Evolutionary conservation across 2,888 invertebrate species (phyloP), one percentile per base, ranked within the genome.

Genomic region (Leptura quadrifasciata): DNA sequence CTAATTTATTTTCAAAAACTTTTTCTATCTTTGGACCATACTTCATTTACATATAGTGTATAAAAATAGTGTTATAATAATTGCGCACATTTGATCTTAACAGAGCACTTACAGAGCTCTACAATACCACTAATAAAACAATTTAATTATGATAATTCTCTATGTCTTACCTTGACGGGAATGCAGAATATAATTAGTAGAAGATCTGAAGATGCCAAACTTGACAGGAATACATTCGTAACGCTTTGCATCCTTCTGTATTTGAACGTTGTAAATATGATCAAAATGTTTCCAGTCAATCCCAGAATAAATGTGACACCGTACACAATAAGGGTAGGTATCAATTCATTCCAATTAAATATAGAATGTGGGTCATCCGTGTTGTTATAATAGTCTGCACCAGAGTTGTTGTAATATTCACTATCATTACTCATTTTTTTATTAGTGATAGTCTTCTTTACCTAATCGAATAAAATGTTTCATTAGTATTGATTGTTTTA

Each of bases 221-320:
- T 93, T 20, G 93, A 92, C 55, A 94, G 90, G 85, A 94, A 93
- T 64, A 93, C 91, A 85, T 94, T 94, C 24, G 94, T 94, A 58
- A 87, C 91, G 83, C 90, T 92, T 84, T 91, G 91, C 92, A 93
- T 92, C 69, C 91, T 87, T 72, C 91, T 87, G 85, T 91, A 91
- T 67, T 90, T 88, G 54, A 89, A 88, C 54, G 91, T 91, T n/a
- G 91, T 91, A 83, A 91, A 90, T 75, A 92, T 91, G 76, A 92
- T 92, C 72, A 92, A 82, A 77, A 85, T 84, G 80, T 93, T 91
- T 80, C 94, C 94, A 35, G 90, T 89, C 57, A 93, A 88, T 47
- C 94, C 94, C 47, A 93, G 87, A 69, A 92, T 86, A 81, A 93
- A 91, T 2, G 93, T 93, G 27, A 92, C 84, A 9, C 91, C 90